Evolutionary conservation across 2,888 invertebrate genomes (phyloP).

Genomic region (Rhorus exstirpatorius): DNA sequence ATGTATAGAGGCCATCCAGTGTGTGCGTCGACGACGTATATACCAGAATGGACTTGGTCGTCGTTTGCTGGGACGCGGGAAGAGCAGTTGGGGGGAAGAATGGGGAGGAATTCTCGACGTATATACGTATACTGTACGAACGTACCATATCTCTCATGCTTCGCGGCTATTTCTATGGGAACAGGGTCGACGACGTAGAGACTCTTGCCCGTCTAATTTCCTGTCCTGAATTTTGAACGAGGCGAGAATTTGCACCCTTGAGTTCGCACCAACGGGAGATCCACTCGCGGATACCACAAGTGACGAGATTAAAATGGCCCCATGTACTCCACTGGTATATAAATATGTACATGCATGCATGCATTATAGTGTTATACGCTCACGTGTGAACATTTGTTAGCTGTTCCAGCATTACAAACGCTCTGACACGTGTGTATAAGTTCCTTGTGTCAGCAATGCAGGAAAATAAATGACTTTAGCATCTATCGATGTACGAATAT

Average conservation of each 20-base stretch:
- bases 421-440: conserved; percentile 8
- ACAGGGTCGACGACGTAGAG: conserved; percentile 72
- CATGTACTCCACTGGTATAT: conserved; percentile 17
- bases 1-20: conserved; percentile 20
- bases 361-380: not conserved
- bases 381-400: conserved; percentile 55
- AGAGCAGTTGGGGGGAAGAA: conserved; percentile 18
- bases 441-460: no score
- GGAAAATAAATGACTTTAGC: not conserved
- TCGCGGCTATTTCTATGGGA: conserved; percentile 84
- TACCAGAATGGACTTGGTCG: conserved; percentile 43
- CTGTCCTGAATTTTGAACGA: conserved; percentile 85
- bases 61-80: conserved; percentile 28
- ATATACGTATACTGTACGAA: conserved; percentile 3
- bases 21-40: conserved; percentile 55
- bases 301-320: conserved; percentile 66
- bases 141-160: conserved; percentile 84
- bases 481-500: conserved; percentile 1
- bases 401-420: conserved; percentile 38
- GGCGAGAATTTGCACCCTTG: conserved; percentile 84
- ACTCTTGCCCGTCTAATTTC: conserved; percentile 84
- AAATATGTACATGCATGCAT: not conserved
- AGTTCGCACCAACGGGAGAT: conserved; percentile 80
- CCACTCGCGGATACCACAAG: conserved; percentile 64
- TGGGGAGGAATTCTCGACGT: conserved; percentile 64